These are phyloP conservation scores for Tetraneura akinire DNA, from an alignment of 1,140 invertebrate species.

Conservation along the genomic window DNA sequence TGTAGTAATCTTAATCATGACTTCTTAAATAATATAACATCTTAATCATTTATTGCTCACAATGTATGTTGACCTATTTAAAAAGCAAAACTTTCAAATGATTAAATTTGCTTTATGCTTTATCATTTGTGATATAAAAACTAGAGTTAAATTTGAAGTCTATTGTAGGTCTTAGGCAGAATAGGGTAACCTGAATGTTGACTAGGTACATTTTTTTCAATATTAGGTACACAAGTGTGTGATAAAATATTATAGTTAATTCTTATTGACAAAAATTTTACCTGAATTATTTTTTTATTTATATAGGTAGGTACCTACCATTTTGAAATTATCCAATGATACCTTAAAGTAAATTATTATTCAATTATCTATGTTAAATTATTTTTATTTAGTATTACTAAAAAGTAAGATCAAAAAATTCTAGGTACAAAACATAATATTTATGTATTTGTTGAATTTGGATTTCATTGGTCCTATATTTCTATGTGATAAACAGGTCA, in stretches of 20 bases:
- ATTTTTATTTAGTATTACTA: not conserved
- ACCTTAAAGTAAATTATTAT: too few species aligned
- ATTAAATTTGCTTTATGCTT: not conserved
- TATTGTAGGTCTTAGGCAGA: not conserved
- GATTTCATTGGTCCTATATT: not conserved
- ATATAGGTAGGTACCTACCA: not conserved
- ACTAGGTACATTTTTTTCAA: not conserved
- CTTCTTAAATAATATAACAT: too few species aligned
- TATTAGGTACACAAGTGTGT: not conserved
- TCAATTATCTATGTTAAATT: not conserved
- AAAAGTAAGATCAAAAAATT: not conserved
- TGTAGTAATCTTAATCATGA: not conserved
- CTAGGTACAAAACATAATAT: not conserved
- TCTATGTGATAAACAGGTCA: not conserved
- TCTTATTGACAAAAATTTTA: not conserved
- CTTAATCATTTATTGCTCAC: not conserved
- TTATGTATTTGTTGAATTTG: not conserved
- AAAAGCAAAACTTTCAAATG: conserved; percentile 16
- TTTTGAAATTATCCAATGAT: too few species aligned
- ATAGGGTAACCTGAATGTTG: not conserved
- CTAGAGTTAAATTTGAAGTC: not conserved
- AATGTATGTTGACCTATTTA: conserved; percentile 29
- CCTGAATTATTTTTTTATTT: not conserved
- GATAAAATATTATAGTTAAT: not conserved
- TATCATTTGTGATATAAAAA: too few species aligned